These are phyloP conservation scores for Rhinoderma darwinii DNA, from an alignment of 2,113 vertebrate genomes.

Conservation along the genomic window DNA sequence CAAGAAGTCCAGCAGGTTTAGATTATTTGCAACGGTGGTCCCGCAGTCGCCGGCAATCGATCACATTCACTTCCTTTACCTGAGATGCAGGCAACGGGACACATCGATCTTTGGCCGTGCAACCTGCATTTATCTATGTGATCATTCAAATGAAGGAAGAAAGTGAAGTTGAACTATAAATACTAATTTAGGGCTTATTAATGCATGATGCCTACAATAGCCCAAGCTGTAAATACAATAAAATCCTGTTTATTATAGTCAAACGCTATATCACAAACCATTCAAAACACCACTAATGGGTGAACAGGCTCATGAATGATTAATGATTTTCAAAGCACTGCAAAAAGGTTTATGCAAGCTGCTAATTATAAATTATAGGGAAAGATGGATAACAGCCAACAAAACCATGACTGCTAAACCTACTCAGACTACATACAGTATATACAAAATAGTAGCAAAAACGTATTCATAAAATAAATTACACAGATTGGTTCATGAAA, in stretches of 20 bases:
- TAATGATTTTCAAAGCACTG: not conserved
- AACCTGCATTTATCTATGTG: not conserved
- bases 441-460: not conserved
- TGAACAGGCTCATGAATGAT: not conserved
- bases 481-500: not conserved
- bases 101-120: no score
- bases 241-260: not conserved
- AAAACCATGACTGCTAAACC: not conserved
- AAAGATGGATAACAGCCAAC: not conserved
- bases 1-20: no score
- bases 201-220: not conserved
- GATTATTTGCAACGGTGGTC: no score
- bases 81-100: no score
- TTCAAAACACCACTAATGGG: not conserved
- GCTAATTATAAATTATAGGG: not conserved
- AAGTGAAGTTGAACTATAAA: not conserved
- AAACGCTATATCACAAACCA: conserved; percentile 2
- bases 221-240: not conserved
- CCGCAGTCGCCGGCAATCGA: no score
- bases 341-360: not conserved
- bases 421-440: not conserved
- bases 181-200: not conserved
- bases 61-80: no score
- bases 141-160: not conserved
- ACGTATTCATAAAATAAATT: not conserved